Evolutionary conservation across 2,888 invertebrate species (phyloP).

Genomic region (Blera fallax): DNA sequence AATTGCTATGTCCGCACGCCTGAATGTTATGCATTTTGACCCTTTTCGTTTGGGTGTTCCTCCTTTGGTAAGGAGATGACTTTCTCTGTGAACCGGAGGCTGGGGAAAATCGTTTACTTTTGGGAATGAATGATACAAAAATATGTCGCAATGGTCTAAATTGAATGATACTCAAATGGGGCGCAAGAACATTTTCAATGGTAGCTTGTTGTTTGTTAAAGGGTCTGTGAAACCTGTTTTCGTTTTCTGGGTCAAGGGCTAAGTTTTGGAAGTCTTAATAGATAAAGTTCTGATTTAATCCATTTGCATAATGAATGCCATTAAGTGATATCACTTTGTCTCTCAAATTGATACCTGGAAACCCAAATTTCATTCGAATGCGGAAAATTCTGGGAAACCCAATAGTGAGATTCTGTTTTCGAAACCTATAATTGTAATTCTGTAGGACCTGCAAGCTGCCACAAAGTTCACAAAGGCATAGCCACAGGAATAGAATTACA

Average conservation of each 20-base stretch:
- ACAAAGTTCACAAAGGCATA: no score
- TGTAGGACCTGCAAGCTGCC: no score
- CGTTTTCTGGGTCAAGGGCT: neutral
- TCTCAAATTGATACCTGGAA: neutral
- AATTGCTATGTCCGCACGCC: constrained; percentile 72
- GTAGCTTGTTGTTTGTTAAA: neutral
- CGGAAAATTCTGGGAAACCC: no score
- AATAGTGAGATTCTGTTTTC: no score
- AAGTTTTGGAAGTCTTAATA: neutral
- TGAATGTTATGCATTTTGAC: constrained; percentile 60
- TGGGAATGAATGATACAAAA: constrained; percentile 27
- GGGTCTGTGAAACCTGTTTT: neutral
- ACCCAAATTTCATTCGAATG: neutral
- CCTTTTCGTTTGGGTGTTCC: constrained; percentile 8
- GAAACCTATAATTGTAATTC: no score
- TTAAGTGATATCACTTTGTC: neutral
- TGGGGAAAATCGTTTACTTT: neutral
- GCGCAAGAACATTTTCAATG: constrained; percentile 2
- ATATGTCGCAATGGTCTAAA: constrained; percentile 34
- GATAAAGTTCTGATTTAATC: neutral
- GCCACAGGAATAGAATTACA: no score
- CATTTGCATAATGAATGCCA: neutral
- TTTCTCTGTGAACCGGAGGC: neutral
- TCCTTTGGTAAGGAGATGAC: neutral
- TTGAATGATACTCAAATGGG: constrained; percentile 37